A percentile compares a stretch with the other conserved stretches of the same genome.
These are phyloP conservation scores for Gymnoscopelus braueri DNA, from an alignment of 2,797 vertebrate species.

Conservation along the genomic window DNA sequence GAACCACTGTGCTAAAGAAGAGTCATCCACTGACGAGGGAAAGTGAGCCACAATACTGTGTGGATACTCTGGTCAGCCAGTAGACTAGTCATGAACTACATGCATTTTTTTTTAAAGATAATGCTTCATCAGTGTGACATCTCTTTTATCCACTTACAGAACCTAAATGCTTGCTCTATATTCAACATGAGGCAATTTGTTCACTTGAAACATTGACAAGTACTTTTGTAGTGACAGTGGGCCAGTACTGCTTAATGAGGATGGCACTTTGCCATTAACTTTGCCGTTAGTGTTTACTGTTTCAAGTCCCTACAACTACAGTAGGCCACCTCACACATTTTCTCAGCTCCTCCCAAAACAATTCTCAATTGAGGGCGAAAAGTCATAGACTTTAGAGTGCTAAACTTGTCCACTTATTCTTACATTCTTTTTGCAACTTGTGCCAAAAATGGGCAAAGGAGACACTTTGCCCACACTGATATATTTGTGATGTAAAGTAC, in stretches of 20 bases:
- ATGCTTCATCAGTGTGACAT: background rate
- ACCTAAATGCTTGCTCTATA: background rate
- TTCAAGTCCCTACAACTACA: background rate
- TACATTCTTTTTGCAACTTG: too few relatives aligned
- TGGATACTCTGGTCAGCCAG: too few relatives aligned
- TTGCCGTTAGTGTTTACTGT: too few relatives aligned
- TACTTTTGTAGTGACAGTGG: background rate
- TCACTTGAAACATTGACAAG: background rate
- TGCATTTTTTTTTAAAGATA: background rate
- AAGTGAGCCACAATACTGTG: too few relatives aligned
- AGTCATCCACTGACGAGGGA: too few relatives aligned
- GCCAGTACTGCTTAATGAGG: too few relatives aligned
- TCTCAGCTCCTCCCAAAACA: background rate
- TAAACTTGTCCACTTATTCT: background rate
- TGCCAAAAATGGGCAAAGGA: too few relatives aligned
- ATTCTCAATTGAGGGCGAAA: slow-evolving; percentile 10
- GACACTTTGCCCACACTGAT: too few relatives aligned
- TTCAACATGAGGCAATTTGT: background rate
- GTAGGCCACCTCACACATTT: background rate
- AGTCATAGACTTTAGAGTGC: background rate
- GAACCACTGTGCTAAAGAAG: too few relatives aligned
- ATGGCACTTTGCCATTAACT: too few relatives aligned
- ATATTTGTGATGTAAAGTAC: too few relatives aligned
- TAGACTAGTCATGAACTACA: too few relatives aligned
- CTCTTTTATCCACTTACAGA: background rate